Conservation (phyloP, 2,113 vertebrate species). For the Chlorodrepanis virens region DNA sequence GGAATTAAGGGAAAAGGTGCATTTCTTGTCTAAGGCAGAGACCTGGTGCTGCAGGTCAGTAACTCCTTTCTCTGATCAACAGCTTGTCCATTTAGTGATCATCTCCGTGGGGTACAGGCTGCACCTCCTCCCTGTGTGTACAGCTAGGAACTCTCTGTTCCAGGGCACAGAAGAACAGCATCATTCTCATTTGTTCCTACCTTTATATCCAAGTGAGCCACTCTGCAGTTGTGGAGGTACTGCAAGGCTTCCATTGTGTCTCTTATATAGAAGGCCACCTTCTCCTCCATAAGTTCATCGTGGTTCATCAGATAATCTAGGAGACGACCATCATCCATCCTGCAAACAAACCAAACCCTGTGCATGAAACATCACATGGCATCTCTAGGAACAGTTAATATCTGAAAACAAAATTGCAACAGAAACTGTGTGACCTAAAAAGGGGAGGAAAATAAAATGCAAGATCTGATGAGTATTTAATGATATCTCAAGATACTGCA, state of each 20-base stretch:
- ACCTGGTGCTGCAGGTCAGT: neutral
- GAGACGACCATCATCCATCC: conserved; percentile 90
- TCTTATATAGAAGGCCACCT: conserved; percentile 91
- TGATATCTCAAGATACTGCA: neutral
- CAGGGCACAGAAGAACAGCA: neutral
- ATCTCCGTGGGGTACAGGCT: neutral
- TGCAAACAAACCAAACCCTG: conserved; percentile 58
- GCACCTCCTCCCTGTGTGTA: neutral
- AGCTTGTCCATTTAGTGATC: neutral
- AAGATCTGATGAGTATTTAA: neutral
- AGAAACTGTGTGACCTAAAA: conserved; percentile 9
- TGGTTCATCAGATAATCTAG: conserved; percentile 95
- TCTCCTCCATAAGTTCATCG: conserved; percentile 96
- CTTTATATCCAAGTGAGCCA: conserved; percentile 95
- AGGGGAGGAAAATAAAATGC: neutral
- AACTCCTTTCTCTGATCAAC: neutral
- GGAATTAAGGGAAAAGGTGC: neutral
- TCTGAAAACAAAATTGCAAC: neutral
- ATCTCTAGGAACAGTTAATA: neutral
- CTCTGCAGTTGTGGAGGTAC: conserved; percentile 94
- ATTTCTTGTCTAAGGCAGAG: neutral
- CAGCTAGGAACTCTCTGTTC: neutral
- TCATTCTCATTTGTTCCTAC: conserved; percentile 65
- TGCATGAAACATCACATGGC: neutral
- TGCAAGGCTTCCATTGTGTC: conserved; percentile 93